These are phyloP conservation scores for Apantesis nais DNA, from an alignment of 2,888 invertebrate species.

Conservation along the genomic window DNA sequence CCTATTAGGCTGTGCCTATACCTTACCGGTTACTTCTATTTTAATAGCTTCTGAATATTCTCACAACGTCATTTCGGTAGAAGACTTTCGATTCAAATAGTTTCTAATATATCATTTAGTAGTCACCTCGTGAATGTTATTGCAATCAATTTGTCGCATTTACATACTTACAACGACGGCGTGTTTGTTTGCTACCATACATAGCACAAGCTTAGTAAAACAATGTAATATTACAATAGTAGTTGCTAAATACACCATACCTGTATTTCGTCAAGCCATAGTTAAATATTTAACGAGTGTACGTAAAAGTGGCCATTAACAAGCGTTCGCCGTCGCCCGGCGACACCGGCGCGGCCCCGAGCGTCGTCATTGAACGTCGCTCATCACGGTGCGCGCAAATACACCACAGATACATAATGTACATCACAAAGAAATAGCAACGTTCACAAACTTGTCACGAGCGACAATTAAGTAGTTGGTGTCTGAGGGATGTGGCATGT, in stretches of 20 bases:
- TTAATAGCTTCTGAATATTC: not conserved
- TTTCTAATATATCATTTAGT: not conserved
- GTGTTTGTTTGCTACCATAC: not conserved
- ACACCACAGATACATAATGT: not conserved
- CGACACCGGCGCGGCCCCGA: not conserved
- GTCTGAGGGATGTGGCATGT: conserved; percentile 6
- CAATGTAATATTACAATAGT: not conserved
- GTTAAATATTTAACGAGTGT: not conserved
- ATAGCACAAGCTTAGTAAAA: not conserved
- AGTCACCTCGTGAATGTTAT: not conserved
- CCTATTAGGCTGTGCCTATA: no score
- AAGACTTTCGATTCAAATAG: not conserved
- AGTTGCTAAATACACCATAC: not conserved
- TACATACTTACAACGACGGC: not conserved
- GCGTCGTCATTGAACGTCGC: not conserved
- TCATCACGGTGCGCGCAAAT: not conserved
- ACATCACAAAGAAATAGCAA: conserved; percentile 20
- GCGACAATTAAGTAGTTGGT: conserved; percentile 6
- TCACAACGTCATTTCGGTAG: not conserved
- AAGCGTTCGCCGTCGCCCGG: not conserved
- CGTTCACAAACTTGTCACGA: conserved; percentile 21
- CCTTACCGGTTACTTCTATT: not conserved
- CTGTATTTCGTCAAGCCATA: not conserved
- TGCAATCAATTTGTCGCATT: not conserved
- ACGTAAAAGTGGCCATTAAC: not conserved